A percentile compares a stretch with the other conserved stretches of the same genome.
Evolutionary conservation across 2,113 vertebrate genomes (phyloP).

Genomic region (Cathartes aura): DNA sequence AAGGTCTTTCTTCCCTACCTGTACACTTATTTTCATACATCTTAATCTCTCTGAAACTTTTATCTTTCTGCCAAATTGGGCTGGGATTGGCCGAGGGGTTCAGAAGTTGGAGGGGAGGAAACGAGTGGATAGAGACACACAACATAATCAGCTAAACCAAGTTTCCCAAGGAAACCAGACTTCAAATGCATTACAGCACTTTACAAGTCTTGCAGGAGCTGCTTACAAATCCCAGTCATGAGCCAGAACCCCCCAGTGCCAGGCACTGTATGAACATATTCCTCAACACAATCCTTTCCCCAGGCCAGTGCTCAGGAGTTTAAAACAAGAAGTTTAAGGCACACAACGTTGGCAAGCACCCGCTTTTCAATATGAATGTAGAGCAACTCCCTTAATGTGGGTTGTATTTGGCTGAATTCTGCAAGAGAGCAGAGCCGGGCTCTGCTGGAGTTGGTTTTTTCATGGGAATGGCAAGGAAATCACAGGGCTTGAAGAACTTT

Average conservation of each 20-base stretch:
- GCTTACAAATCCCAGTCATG: constrained; percentile 22
- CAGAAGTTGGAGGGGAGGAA: constrained; percentile 35
- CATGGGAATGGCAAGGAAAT: constrained; percentile 55
- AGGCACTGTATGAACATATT: constrained; percentile 48
- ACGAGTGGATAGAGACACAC: background rate
- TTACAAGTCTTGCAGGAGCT: constrained; percentile 31
- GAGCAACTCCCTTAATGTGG: constrained; percentile 56
- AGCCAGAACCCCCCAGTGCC: constrained; percentile 52
- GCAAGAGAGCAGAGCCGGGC: background rate
- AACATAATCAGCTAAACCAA: background rate
- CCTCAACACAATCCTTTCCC: constrained; percentile 57
- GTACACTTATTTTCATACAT: constrained; percentile 40
- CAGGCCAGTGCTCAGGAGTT: constrained; percentile 18
- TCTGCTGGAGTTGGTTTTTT: background rate
- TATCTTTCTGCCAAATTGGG: constrained; percentile 47
- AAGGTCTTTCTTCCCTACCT: background rate
- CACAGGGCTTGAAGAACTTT: constrained; percentile 25
- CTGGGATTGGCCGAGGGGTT: constrained; percentile 8
- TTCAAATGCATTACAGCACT: background rate
- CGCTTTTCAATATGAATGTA: constrained; percentile 46
- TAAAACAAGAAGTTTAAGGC: background rate
- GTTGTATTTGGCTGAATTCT: constrained; percentile 28
- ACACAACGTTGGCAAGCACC: background rate
- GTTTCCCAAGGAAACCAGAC: constrained; percentile 51
- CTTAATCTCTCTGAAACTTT: constrained; percentile 44